A percentile compares a stretch with the other conserved stretches of the same genome.
phyloP scores from a whole-genome alignment of 1,140 invertebrate genomes.

The Bombus sibiricus region DNA sequence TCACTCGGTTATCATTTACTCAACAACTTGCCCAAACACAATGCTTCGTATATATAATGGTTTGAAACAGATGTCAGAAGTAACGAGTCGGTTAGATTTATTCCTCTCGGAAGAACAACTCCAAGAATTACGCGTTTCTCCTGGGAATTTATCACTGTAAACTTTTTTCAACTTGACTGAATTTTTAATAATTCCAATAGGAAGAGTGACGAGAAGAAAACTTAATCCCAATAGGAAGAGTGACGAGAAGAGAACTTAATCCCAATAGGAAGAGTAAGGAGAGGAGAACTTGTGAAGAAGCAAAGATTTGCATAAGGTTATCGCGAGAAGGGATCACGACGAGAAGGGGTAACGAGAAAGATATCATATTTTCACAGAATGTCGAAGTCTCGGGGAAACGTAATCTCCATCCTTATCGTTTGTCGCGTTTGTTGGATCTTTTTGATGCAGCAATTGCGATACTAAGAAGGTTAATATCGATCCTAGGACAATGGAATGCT shows the following conservation, averaged over 20 bases:
- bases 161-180: neutral
- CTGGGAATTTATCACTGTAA: neutral
- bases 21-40: neutral
- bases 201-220: neutral
- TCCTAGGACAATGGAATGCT: neutral
- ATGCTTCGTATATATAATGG: neutral
- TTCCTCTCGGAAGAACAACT: neutral
- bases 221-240: neutral
- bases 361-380: neutral
- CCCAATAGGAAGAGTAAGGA: neutral
- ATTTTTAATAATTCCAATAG: neutral
- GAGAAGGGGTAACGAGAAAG: neutral
- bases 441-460: constrained; percentile 1
- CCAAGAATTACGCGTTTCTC: neutral
- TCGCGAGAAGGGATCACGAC: too few species aligned
- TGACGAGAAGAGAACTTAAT: neutral
- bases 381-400: neutral
- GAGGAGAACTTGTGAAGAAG: neutral
- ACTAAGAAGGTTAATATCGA: constrained; percentile 24
- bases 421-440: neutral
- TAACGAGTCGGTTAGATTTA: neutral
- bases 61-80: neutral
- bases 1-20: neutral
- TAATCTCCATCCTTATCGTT: constrained; percentile 1
- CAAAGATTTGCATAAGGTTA: neutral